phyloP scores from a whole-genome alignment of 2,113 vertebrate genomes.

The Octodon degus region DNA sequence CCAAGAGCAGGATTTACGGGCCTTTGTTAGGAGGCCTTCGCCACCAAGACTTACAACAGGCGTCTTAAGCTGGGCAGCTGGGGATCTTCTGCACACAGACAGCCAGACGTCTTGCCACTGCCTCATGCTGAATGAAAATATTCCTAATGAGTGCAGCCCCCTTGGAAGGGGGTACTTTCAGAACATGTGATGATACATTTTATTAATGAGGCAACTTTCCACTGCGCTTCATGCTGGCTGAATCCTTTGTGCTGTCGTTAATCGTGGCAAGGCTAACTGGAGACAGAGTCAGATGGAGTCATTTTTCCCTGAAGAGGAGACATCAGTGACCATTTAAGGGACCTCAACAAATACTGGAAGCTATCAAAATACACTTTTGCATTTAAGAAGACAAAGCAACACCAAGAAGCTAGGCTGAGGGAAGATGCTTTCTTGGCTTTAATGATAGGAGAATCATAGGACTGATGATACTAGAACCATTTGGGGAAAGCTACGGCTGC shows the following conservation, averaged over 20 bases:
- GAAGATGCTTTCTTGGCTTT: neutral
- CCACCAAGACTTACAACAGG: neutral
- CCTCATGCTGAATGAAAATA: neutral
- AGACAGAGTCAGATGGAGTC: neutral
- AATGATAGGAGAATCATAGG: accelerated
- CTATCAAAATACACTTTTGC: neutral
- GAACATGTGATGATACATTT: neutral
- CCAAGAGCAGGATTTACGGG: accelerated
- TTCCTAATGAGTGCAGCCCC: neutral
- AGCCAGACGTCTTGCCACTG: neutral
- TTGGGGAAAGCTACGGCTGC: neutral
- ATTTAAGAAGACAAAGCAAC: neutral
- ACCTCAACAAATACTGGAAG: neutral
- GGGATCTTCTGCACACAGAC: neutral
- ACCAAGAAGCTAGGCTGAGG: no score
- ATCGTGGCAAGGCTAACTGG: neutral
- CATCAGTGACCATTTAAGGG: neutral
- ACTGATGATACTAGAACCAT: accelerated
- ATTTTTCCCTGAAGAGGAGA: neutral
- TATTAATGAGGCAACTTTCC: neutral
- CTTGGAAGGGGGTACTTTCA: neutral
- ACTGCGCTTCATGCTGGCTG: neutral
- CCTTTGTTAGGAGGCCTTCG: neutral
- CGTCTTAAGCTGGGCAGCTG: neutral
- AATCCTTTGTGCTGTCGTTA: neutral